Conservation (phyloP, 1,140 invertebrate species). For the Zaprionus kolodkinae region DNA sequence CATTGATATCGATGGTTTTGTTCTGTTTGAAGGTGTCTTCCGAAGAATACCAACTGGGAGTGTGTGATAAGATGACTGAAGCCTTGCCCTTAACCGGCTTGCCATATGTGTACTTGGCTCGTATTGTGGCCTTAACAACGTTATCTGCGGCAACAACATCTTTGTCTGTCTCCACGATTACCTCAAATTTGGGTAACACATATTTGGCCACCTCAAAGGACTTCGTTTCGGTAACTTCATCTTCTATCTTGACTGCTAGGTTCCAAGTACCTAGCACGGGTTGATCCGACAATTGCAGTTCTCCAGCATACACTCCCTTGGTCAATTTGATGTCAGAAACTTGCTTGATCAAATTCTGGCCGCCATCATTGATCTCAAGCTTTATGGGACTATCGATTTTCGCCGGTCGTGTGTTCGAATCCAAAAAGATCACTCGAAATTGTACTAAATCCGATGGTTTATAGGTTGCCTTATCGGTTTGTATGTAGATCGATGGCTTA, state of each 20-base stretch:
- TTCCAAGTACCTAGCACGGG: constrained; percentile 97
- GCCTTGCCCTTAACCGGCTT: constrained; percentile 91
- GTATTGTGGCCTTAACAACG: constrained; percentile 90
- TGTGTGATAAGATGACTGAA: constrained; percentile 87
- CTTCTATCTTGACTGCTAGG: constrained; percentile 87
- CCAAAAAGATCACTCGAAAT: constrained; percentile 93
- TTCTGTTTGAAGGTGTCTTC: constrained; percentile 55
- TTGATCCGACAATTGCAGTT: constrained; percentile 92
- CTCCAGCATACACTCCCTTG: constrained; percentile 91
- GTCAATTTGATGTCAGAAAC: constrained; percentile 89
- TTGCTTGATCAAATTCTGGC: constrained; percentile 88
- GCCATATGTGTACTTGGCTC: constrained; percentile 89
- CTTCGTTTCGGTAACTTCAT: constrained; percentile 58
- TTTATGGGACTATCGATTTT: constrained; percentile 73
- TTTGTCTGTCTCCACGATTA: constrained; percentile 91
- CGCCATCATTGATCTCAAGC: constrained; percentile 61
- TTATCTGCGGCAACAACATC: constrained; percentile 93
- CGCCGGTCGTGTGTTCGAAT: constrained; percentile 89
- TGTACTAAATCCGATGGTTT: constrained; percentile 93
- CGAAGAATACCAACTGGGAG: constrained; percentile 7
- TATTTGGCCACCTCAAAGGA: constrained; percentile 90
- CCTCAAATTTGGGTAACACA: constrained; percentile 96
- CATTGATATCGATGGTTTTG: constrained; percentile 89
- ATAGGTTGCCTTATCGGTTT: constrained; percentile 97
- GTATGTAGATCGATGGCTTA: constrained; percentile 95